Evolutionary conservation across 2,797 vertebrate genomes (phyloP).

Genomic region (Macropus fuliginosus): DNA sequence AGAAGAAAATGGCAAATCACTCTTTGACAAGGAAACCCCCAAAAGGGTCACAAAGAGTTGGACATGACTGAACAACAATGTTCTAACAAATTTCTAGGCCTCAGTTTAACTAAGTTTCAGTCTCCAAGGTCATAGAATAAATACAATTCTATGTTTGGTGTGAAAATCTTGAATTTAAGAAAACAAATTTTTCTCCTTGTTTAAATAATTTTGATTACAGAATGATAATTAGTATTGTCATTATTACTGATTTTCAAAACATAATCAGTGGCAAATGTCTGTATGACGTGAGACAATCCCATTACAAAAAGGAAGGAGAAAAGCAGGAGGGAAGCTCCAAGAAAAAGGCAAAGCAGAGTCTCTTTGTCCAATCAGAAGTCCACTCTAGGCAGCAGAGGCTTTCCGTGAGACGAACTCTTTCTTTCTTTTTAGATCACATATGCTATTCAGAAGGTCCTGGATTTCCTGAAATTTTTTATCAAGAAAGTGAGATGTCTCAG

Average conservation of each 20-base stretch:
- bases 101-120: slow-evolving; percentile 48
- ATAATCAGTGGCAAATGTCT: not conserved
- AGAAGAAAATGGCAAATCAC: not conserved
- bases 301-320: not conserved
- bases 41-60: not conserved
- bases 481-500: not conserved
- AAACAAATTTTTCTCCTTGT: slow-evolving; percentile 61
- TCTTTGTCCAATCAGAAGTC: not conserved
- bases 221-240: not conserved
- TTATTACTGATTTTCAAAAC: not conserved
- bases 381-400: not conserved
- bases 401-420: not conserved
- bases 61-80: not conserved
- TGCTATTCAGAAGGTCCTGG: not conserved
- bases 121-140: slow-evolving; percentile 34
- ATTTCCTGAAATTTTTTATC: not conserved
- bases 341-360: not conserved
- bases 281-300: not conserved
- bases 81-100: slow-evolving; percentile 1
- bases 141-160: slow-evolving; percentile 65
- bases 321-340: not conserved
- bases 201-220: slow-evolving; percentile 48
- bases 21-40: not conserved
- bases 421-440: not conserved
- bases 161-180: slow-evolving; percentile 58